Percentiles rank a stretch among this genome's conserved stretches.
phyloP scores from a whole-genome alignment of 1,140 invertebrate genomes.

The Halesus radiatus region DNA sequence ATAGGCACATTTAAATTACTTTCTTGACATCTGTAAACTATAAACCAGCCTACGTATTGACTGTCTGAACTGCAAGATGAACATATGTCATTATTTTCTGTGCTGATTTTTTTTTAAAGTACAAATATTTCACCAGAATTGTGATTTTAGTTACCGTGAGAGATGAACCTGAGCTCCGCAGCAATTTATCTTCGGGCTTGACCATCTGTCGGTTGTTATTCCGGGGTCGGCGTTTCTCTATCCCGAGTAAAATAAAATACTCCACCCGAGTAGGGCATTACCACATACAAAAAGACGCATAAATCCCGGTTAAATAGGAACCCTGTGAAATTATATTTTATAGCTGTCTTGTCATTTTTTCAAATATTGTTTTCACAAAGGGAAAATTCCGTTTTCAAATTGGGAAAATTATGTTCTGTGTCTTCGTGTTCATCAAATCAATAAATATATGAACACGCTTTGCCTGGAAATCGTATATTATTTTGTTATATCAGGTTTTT shows the following conservation, averaged over 20 bases:
- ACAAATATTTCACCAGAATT: neutral
- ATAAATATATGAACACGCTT: neutral
- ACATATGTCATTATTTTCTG: neutral
- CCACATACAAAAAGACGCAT: slow-evolving; percentile 20
- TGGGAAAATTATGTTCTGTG: neutral
- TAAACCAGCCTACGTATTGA: too few relatives aligned
- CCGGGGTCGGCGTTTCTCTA: neutral
- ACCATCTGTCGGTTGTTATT: neutral
- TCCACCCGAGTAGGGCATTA: neutral
- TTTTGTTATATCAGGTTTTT: neutral
- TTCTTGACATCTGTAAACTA: too few relatives aligned
- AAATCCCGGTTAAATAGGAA: slow-evolving; percentile 9
- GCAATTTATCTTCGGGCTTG: neutral
- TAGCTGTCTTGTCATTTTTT: neutral
- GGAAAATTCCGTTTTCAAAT: neutral
- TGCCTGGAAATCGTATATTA: neutral
- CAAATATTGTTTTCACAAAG: neutral
- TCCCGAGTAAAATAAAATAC: neutral
- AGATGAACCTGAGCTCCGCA: neutral
- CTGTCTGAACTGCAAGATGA: neutral
- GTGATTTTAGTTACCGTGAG: neutral
- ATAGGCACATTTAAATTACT: too few relatives aligned
- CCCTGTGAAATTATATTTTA: neutral
- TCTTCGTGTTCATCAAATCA: neutral
- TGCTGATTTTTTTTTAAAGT: neutral